Evolutionary conservation across 2,888 invertebrate species (phyloP).

Genomic region (Scrobipalpa atriplicella): DNA sequence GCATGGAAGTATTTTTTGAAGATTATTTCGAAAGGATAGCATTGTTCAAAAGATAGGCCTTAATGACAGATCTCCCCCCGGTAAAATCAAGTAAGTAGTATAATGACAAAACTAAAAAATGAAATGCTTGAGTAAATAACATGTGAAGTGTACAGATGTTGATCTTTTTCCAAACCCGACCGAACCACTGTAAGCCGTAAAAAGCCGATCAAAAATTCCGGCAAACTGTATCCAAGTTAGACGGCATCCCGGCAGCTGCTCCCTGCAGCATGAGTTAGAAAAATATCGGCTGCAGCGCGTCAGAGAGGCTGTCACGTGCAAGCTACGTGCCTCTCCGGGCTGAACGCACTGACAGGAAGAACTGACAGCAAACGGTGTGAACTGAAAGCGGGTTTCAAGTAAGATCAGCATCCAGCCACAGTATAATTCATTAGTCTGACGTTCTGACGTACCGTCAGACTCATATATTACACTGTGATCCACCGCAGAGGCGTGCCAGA

Average conservation of each 20-base stretch:
- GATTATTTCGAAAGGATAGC: too few species aligned
- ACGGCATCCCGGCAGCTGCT: conserved; percentile 43
- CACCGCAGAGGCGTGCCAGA: too few species aligned
- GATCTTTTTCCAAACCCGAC: conserved; percentile 11
- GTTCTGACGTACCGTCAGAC: too few species aligned
- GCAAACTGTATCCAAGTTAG: conserved; percentile 38
- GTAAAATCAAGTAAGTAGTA: not conserved
- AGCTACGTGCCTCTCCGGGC: conserved; percentile 43
- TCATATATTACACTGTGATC: too few species aligned
- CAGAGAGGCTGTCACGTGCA: conserved; percentile 56
- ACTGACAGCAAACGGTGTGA: not conserved
- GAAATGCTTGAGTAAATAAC: not conserved
- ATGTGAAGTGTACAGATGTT: conserved; percentile 11
- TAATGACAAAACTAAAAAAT: not conserved
- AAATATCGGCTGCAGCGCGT: conserved; percentile 52
- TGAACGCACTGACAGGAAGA: conserved; percentile 35
- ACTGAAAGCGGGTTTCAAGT: not conserved
- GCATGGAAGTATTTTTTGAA: too few species aligned
- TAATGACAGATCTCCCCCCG: too few species aligned
- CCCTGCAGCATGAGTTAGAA: conserved; percentile 41
- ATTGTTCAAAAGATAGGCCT: too few species aligned
- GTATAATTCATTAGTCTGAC: too few species aligned
- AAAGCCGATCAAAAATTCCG: conserved; percentile 37
- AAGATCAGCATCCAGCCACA: not conserved
- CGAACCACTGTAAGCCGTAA: conserved; percentile 13